Conservation (phyloP, 2,797 vertebrate genomes). For the Arremon brunneinucha region DNA sequence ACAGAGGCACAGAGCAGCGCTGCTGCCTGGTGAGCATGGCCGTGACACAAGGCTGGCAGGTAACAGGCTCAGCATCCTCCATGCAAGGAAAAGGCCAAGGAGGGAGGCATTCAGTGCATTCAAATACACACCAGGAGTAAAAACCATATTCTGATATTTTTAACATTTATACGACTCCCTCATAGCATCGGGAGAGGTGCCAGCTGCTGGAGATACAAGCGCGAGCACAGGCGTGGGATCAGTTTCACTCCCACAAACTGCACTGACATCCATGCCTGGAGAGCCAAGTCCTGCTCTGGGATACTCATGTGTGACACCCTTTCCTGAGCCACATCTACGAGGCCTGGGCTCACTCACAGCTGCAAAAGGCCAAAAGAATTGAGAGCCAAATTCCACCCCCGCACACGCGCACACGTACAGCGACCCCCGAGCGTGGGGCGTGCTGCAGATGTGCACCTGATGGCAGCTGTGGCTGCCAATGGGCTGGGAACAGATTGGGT, state of each 20-base stretch:
- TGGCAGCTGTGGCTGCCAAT: neutral
- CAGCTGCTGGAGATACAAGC: neutral
- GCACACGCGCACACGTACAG: accelerated
- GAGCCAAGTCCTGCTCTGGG: conserved; percentile 4
- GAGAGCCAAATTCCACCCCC: conserved; percentile 13
- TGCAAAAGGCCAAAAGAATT: conserved; percentile 24
- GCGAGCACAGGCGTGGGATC: neutral
- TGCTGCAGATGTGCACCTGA: conserved; percentile 6
- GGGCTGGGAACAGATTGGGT: neutral
- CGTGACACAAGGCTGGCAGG: neutral
- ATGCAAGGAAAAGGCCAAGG: neutral
- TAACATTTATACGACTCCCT: neutral
- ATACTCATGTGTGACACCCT: neutral
- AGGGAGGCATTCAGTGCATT: neutral
- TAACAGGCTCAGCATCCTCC: neutral
- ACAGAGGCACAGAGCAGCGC: neutral
- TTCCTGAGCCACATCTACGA: conserved; percentile 12
- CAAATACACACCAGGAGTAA: neutral
- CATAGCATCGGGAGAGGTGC: neutral
- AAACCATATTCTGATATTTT: neutral
- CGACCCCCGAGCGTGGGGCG: neutral
- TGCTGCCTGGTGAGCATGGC: accelerated
- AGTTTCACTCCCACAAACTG: neutral
- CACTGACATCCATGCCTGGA: neutral
- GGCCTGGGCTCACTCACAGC: neutral